Evolutionary conservation across 2,113 vertebrate species (phyloP).

Genomic region (Psephotus haematonotus): DNA sequence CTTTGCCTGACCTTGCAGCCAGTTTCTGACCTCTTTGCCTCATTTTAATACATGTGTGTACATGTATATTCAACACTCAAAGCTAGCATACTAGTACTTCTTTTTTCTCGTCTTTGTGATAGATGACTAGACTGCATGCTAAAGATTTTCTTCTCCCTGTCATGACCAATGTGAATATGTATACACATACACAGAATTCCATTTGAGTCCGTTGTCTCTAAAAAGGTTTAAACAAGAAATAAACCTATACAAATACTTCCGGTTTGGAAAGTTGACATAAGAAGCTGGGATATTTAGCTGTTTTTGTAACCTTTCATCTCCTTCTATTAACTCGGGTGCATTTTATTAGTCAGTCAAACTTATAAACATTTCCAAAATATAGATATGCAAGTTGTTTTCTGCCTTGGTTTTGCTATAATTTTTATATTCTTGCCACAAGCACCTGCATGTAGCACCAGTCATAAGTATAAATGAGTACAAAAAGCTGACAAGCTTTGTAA

Average conservation of each 20-base stretch:
- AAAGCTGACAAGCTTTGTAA: not conserved
- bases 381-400: not conserved
- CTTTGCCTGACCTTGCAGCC: not conserved
- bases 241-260: not conserved
- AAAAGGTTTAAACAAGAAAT: not conserved
- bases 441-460: not conserved
- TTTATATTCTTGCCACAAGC: not conserved
- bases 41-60: slow-evolving; percentile 36
- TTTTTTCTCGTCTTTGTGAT: not conserved
- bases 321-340: not conserved
- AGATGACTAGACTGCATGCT: not conserved
- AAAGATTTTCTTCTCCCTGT: not conserved
- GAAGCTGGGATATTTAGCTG: not conserved
- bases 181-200: not conserved
- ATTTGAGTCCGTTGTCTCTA: not conserved
- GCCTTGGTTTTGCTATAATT: not conserved
- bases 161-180: not conserved
- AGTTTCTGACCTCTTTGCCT: slow-evolving; percentile 5
- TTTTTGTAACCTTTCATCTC: not conserved
- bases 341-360: not conserved
- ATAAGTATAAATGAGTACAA: not conserved
- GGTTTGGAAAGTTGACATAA: not conserved
- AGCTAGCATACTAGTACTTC: not conserved
- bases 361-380: not conserved
- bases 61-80: slow-evolving; percentile 42